Evolutionary conservation across 2,888 invertebrate genomes (phyloP), one percentile per base, ranked within the genome.

Genomic region (Lasioglossum pauxillum): DNA sequence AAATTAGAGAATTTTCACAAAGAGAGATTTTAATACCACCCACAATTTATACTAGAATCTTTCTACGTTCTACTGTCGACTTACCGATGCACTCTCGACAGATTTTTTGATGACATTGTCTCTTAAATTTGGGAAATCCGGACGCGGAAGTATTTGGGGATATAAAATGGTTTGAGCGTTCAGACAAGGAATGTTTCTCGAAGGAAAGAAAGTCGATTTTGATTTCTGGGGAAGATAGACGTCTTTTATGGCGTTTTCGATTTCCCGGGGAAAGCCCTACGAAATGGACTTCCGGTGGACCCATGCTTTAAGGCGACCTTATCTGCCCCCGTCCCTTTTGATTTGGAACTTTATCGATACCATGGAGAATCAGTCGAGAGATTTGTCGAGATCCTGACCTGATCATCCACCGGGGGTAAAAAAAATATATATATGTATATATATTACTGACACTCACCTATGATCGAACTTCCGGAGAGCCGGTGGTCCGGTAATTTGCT

Each of bases 401-500:
- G 74, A 60, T 74, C 41, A 16, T 75, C 16, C 27, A 27, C 16
- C 53, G n/a, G 23, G 23, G 31, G 16, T 41, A 64, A 46, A 73
- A 76, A 83, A 84, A 73, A 67, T 67, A 67, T 35, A 35, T 67
- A 31, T 27, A 2, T 31, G 0, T 31, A 27, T n/a, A 77, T 82
- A 19, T 87, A 83, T 85, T 74, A 64, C 75, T 71, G 80, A 85
- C 83, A 81, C 79, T 19, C 64, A 44, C 27, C 12, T 73, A 38
- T 80, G 78, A 84, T 82, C 78, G 81, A 81, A 77, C 67, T 82
- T 77, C 69, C 27, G 64, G 44, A 46, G 71, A 75, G 80, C 53
- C 46, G 10, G 77, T 60, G 78, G 80, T 67, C 75, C 78, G 69
- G 84, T 90, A 87, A 89, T 89, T 90, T 83, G 80, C 78, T 79